Conservation (phyloP, 2,797 vertebrate genomes). For the Nyctalus aviator region DNA sequence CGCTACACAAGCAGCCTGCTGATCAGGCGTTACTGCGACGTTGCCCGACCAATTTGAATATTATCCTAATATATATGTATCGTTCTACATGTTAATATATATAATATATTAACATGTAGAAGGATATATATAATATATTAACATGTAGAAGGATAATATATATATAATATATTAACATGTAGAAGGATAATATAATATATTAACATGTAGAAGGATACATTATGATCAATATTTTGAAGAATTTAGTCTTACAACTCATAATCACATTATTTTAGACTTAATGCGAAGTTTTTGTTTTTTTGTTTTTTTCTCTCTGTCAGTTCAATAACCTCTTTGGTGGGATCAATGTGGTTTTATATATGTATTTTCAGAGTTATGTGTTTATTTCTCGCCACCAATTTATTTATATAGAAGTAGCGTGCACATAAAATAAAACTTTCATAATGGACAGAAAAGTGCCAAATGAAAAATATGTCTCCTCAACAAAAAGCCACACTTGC, state of each 20-base stretch:
- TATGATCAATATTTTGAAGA: not conserved
- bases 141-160: too few species aligned
- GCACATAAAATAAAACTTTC: not conserved
- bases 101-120: not conserved
- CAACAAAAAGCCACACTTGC: not conserved
- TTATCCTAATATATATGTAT: too few species aligned
- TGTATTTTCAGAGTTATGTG: not conserved
- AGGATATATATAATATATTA: not conserved
- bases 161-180: not conserved
- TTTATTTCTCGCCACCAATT: not conserved
- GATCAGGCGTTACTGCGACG: too few species aligned
- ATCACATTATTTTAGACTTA: not conserved
- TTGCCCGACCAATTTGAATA: too few species aligned
- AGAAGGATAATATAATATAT: too few species aligned
- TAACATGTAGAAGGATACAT: not conserved
- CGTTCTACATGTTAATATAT: too few species aligned
- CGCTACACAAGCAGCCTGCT: too few species aligned
- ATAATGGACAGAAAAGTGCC: not conserved
- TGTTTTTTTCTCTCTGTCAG: rapidly evolving
- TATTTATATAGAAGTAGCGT: not conserved
- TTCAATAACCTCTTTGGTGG: not conserved
- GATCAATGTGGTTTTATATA: not conserved
- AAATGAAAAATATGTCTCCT: not conserved
- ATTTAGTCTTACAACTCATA: not conserved
- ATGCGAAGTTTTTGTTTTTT: not conserved